Evolutionary conservation across 2,113 vertebrate species (phyloP).

Genomic region (Paradoxurus hermaphroditus): DNA sequence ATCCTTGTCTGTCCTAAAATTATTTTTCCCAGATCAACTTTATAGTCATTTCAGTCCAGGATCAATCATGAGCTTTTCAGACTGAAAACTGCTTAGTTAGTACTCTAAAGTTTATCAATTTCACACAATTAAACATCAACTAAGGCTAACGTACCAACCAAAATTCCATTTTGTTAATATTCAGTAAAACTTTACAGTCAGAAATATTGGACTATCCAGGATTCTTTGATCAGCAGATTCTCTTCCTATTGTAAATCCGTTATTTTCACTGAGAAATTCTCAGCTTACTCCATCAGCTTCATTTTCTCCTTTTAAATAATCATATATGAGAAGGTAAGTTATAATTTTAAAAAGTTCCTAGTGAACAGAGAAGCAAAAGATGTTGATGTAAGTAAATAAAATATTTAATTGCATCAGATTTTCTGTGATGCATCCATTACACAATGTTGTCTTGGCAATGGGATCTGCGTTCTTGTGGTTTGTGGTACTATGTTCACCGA

Average conservation of each 20-base stretch:
- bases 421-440: background rate
- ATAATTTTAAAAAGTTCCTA: background rate
- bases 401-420: background rate
- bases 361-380: background rate
- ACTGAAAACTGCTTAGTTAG: background rate
- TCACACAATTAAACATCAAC: background rate
- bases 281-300: background rate
- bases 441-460: background rate
- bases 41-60: background rate
- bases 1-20: background rate
- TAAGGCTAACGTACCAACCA: background rate
- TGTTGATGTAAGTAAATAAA: background rate
- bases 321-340: background rate
- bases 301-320: background rate
- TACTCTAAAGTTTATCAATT: rapidly evolving
- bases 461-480: too few relatives aligned
- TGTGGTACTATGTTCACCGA: background rate
- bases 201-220: background rate
- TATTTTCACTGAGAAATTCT: background rate
- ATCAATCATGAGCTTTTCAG: background rate
- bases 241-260: background rate
- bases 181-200: background rate
- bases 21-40: background rate
- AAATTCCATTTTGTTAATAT: background rate
- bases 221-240: background rate